phyloP scores from a whole-genome alignment of 2,797 vertebrate genomes.

The Macropodus opercularis region DNA sequence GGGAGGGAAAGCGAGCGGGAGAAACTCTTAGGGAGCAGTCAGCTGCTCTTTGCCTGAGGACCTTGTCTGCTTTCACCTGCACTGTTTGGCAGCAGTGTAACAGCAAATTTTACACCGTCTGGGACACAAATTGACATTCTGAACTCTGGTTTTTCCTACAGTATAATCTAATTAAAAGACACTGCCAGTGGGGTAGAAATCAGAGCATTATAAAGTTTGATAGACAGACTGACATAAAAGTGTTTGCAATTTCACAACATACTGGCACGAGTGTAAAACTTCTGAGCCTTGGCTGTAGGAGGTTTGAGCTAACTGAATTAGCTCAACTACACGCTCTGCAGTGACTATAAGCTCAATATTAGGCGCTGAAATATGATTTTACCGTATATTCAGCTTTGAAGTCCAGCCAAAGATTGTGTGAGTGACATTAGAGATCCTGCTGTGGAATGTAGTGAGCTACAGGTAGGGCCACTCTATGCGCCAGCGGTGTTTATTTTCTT shows the following conservation, averaged over 20 bases:
- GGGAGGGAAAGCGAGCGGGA: slow-evolving; percentile 7
- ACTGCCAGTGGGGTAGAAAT: slow-evolving; percentile 78
- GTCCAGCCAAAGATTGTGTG: slow-evolving; percentile 61
- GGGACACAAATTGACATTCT: slow-evolving; percentile 79
- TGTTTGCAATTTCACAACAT: slow-evolving; percentile 73
- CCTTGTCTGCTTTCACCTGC: slow-evolving; percentile 75
- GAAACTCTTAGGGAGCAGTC: slow-evolving; percentile 46
- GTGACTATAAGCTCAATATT: slow-evolving; percentile 57
- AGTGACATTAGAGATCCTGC: slow-evolving; percentile 57
- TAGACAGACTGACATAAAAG: slow-evolving; percentile 78
- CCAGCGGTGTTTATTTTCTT: slow-evolving; percentile 45
- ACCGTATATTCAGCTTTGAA: slow-evolving; percentile 71
- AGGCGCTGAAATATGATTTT: slow-evolving; percentile 67
- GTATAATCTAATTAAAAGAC: slow-evolving; percentile 82
- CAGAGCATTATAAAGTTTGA: slow-evolving; percentile 78
- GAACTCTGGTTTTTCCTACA: slow-evolving; percentile 72
- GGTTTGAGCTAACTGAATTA: slow-evolving; percentile 69
- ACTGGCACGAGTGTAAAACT: slow-evolving; percentile 65
- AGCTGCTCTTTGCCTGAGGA: slow-evolving; percentile 75
- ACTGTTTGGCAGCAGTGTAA: slow-evolving; percentile 74
- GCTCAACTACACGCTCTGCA: slow-evolving; percentile 65
- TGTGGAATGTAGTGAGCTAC: slow-evolving; percentile 44
- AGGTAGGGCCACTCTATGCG: slow-evolving; percentile 13
- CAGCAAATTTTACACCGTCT: slow-evolving; percentile 81
- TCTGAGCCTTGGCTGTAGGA: slow-evolving; percentile 72